Evolutionary conservation across 2,113 vertebrate species (phyloP).

Genomic region (Delphinus delphis): DNA sequence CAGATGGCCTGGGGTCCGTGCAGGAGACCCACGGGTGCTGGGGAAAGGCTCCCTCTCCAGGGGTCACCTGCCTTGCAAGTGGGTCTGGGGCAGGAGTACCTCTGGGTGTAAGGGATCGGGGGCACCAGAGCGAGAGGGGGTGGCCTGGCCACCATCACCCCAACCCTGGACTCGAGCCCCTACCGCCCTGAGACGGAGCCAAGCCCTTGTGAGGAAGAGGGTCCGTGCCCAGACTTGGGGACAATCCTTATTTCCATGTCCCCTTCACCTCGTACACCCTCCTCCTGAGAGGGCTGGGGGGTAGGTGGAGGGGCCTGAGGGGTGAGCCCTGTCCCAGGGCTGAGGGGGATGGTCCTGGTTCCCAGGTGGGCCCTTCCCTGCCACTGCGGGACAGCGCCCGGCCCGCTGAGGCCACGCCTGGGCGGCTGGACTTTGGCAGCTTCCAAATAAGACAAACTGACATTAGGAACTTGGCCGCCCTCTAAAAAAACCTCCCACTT

Average conservation of each 20-base stretch:
- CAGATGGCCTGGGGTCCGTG: neutral
- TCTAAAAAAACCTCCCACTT: neutral
- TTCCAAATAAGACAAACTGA: neutral
- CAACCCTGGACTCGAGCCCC: neutral
- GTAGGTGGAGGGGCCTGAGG: too few species aligned
- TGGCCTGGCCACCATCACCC: neutral
- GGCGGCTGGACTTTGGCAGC: neutral
- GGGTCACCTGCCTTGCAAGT: neutral
- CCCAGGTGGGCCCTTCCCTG: accelerated
- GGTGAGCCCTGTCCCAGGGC: neutral
- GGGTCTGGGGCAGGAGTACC: neutral
- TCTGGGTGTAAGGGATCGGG: neutral
- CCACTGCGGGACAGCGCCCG: accelerated
- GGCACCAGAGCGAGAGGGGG: accelerated
- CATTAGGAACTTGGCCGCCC: neutral
- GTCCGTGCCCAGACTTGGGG: neutral
- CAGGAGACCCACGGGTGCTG: neutral
- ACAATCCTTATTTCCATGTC: neutral
- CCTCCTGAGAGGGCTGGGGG: neutral
- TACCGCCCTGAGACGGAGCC: neutral
- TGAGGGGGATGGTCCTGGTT: neutral
- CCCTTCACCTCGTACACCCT: neutral
- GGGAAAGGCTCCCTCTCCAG: neutral
- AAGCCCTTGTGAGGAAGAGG: neutral
- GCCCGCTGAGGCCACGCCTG: neutral